Base-by-base conservation (phyloP, 2,888 invertebrate genomes). In the Dasysyrphus albostriatus region DNA sequence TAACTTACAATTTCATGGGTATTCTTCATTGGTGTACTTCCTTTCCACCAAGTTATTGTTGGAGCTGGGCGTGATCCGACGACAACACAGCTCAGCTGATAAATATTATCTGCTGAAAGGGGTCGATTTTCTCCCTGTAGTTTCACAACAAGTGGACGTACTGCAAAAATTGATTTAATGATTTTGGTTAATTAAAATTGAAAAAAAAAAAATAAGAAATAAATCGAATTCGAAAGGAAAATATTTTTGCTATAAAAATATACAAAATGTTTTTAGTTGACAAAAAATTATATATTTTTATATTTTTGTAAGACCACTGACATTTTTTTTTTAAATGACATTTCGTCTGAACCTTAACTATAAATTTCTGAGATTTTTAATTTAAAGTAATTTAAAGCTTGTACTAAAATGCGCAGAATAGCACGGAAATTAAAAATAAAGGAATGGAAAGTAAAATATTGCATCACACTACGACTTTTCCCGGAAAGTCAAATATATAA, bases 1-100 rank as follows among this genome's bases (percentile, higher is more conserved):
- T 44, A 56, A 93, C 94, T 95, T 93, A 96, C 96, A 91, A 94
- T 94, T 93, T 95, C 95, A 90, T 94, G 94, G 75, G 95, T 95
- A 90, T 95, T 94, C 90, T 94, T 94, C 93, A 96, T 94, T 88
- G 94, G 94, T 7, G 94, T 93, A 91, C 95, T 95, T 73, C 95
- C 96, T 92, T 95, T 96, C 95, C 95, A 96, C 96, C 96, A 96
- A 67, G 95, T 95, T 90, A 96, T 95, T 88, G 94, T 94, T n/a
- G 96, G 96, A n/a, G 94, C 94, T 42, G 96, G 96, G 89, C 96
- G 94, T 59, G 96, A 95, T 42, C 96, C 96, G 82, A 95, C 94
- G 56, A 96, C 95, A 91, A 95, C 95, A 91, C 96, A 96, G 89
- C 94, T 94, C 88, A 96, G 93, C 91, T 95, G 95, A 93, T 96